A percentile compares a stretch with the other conserved stretches of the same genome.
Conservation (phyloP, 1,140 invertebrate species). For the Euwallacea fornicatus region DNA sequence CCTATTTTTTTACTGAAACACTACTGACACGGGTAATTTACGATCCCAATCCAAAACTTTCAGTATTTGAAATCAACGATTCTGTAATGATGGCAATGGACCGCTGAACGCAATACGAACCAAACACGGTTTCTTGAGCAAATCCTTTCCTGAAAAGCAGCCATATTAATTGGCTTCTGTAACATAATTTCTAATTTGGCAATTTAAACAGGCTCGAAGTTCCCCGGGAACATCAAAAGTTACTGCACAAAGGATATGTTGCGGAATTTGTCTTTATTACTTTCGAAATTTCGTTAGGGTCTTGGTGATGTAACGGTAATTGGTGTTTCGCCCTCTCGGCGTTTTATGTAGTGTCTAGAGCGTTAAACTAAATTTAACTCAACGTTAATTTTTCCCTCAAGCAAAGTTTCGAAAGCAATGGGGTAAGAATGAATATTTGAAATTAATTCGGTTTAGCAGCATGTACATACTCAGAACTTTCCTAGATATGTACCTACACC, state of each 20-base stretch:
- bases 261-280: slow-evolving; percentile 19
- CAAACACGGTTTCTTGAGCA: neutral
- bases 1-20: no score
- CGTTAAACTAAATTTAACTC: neutral
- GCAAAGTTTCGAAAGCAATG: neutral
- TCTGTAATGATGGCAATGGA: no score
- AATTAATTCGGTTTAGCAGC: neutral
- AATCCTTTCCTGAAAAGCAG: neutral
- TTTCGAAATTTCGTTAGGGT: slow-evolving; percentile 10
- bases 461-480: neutral
- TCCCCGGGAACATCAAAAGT: slow-evolving; percentile 14
- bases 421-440: neutral
- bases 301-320: slow-evolving; percentile 9
- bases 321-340: neutral
- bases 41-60: no score
- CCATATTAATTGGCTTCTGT: slow-evolving; percentile 9
- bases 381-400: slow-evolving; percentile 1
- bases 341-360: slow-evolving; percentile 3
- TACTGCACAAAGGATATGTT: slow-evolving; percentile 19
- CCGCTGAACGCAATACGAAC: no score
- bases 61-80: no score
- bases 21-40: no score
- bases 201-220: slow-evolving; percentile 10
- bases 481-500: neutral
- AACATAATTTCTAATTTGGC: slow-evolving; percentile 18